Evolutionary conservation across 2,797 vertebrate species (phyloP), one percentile per base, ranked within the genome.

Genomic region (Acanthurus lineatus): DNA sequence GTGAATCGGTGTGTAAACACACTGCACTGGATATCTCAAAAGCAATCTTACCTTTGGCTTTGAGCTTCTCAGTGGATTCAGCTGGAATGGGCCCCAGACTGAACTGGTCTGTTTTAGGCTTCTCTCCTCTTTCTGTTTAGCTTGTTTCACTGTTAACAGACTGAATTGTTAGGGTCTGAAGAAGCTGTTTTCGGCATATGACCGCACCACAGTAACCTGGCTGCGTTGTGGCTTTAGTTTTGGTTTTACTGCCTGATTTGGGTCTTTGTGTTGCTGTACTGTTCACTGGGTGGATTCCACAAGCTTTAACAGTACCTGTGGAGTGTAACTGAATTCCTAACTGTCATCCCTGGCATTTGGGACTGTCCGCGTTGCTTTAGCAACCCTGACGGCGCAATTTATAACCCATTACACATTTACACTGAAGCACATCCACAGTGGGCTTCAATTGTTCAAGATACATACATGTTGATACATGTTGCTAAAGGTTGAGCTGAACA

Each of bases 1-100:
- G 20, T 45, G 82, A 67, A 88, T 84, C 49, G 67, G 74, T 89
- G 86, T 86, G 62, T 93, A 91, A 93, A 93, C 91, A 91, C 16
- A 44, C 73, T 15, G 58, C 86, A 86, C 62, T 79, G 87, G 82
- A 85, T 89, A 83, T 89, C 84, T 87, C 76, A 76, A 85, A 73
- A 79, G 85, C 73, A 70, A 80, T 66, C 76, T 68, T 63, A 42
- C 69, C 81, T 88, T 16, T 84, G 85, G 86, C 87, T 81, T 15
- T 67, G 65, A 65, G 47, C 44, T 76, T 45, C 44, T 85, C 44
- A 14, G 78, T 73, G 63, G 60, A 83, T 77, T 82, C 77, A 84
- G 81, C 69, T 79, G 82, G 56, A 62, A 54, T 68, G 71, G 87
- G 86, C 81, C 71, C 67, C 65, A 51, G 58, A 40, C 75, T 59